Conservation (phyloP, 1,140 invertebrate species). For the Pseudomyrmex gracilis region DNA sequence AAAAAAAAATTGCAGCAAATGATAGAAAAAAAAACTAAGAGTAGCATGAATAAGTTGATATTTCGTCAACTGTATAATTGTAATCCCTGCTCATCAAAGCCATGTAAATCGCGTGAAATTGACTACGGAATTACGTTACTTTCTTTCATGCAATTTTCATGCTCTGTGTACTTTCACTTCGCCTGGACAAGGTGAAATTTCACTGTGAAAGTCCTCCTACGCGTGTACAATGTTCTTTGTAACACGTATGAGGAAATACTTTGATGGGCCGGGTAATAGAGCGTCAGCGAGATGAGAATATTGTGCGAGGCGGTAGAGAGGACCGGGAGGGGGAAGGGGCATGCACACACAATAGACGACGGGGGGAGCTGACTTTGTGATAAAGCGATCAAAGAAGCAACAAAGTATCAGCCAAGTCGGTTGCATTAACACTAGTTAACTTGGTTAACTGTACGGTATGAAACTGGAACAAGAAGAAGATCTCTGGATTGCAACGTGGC, state of each 20-base stretch:
- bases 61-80: no score
- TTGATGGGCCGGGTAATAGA: conserved; percentile 53
- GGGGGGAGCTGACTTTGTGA: conserved; percentile 28
- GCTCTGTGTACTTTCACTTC: conserved; percentile 66
- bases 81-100: conserved; percentile 1
- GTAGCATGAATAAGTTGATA: no score
- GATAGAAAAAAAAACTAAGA: no score
- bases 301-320: conserved; percentile 31
- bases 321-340: no score
- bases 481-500: no score
- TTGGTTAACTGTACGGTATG: conserved; percentile 7
- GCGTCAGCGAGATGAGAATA: conserved; percentile 60
- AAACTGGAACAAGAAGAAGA: neutral
- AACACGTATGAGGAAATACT: conserved; percentile 58
- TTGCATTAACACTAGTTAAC: conserved; percentile 24
- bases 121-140: conserved; percentile 10
- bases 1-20: no score
- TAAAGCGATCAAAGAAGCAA: conserved; percentile 63
- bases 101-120: neutral
- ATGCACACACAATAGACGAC: conserved; percentile 32
- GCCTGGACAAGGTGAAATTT: conserved; percentile 60
- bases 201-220: conserved; percentile 51
- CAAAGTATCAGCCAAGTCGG: conserved; percentile 32
- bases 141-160: conserved; percentile 33
- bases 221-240: conserved; percentile 64